Evolutionary conservation across 2,888 invertebrate genomes (phyloP).

Genomic region (Altica lythri): DNA sequence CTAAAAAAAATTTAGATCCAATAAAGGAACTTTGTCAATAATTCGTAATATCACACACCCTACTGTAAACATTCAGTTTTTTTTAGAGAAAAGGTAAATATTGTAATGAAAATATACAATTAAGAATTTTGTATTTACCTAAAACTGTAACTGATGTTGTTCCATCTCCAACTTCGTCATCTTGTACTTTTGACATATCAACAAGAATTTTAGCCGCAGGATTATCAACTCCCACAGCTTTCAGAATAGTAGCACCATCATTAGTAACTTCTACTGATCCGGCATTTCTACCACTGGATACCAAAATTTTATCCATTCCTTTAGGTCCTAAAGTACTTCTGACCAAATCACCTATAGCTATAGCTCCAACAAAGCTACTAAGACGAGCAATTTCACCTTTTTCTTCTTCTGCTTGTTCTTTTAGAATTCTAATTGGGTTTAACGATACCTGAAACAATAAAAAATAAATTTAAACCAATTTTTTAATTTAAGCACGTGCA

Average conservation of each 20-base stretch:
- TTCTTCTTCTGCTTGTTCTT: conserved; percentile 96
- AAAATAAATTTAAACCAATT: conserved; percentile 3
- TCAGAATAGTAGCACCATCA: conserved; percentile 98
- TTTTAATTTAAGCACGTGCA: conserved; percentile 17
- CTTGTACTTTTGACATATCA: conserved; percentile 98
- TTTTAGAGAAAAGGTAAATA: too few relatives aligned
- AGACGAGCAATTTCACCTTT: conserved; percentile 96
- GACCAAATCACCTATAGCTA: conserved; percentile 97
- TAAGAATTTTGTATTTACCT: conserved; percentile 58
- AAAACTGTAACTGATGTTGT: conserved; percentile 98
- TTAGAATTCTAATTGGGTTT: conserved; percentile 93
- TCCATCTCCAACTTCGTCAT: conserved; percentile 99
- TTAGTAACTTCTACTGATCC: conserved; percentile 95
- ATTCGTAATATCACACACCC: too few relatives aligned
- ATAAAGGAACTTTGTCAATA: too few relatives aligned
- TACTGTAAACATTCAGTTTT: too few relatives aligned
- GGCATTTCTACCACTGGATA: conserved; percentile 77
- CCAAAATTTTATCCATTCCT: conserved; percentile 95
- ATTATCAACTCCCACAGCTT: conserved; percentile 96
- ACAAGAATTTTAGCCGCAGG: conserved; percentile 98
- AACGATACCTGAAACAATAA: conserved; percentile 70
- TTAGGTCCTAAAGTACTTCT: conserved; percentile 98
- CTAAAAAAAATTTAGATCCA: too few relatives aligned
- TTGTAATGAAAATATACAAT: too few relatives aligned
- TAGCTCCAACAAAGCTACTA: conserved; percentile 98